Base-by-base conservation (phyloP, 2,888 invertebrate species). In the Biston stratarius region DNA sequence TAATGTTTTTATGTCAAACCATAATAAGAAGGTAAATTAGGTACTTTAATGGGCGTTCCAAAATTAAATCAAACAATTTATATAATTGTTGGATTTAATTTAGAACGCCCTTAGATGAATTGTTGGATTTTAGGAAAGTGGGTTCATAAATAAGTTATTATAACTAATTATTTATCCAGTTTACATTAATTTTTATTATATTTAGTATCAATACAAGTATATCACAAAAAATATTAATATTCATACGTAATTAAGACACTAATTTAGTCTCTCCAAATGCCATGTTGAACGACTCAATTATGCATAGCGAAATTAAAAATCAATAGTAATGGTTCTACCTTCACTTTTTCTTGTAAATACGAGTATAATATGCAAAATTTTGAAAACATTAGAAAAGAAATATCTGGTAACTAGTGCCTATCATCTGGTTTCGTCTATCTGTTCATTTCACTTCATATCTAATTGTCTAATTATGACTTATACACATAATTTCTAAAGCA, bases 331-430 rank as follows among this genome's bases (percentile, higher is more conserved):
- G 15, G 38, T 42, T 42, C 47, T 38, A n/a, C 36, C 34, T 49
- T 59, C 59, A 47, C 59, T 49, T 49, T 59, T 59, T 49, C 15
- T 15, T 14, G 49, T 49, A 7, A 40, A 59, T 59, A 49, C 48
- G 47, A 24, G 24, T 24, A 24, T 24, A 38, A 38, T 8, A 38
- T 38, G 38, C 47, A 47, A 58, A 36, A 47, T 47, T 10, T 24
- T n/a, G n/a, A n/a, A n/a, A n/a, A n/a, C n/a, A n/a, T n/a, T n/a
- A n/a, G n/a, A 24, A 3, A 24, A 2, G 24, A 24, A 24, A 24
- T 24, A 24, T 24, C 24, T 24, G 24, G 24, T 24, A 3, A 24
- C 24, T 24, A 24, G 24, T 24, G 24, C 3, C 1, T 24, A 24
- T 2, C 24, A 24, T 24, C 24, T 24, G 24, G 24, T 24, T 24